Percentiles rank a stretch among this genome's conserved stretches.
Conservation (phyloP, 2,888 invertebrate species). For the Operophtera brumata region DNA sequence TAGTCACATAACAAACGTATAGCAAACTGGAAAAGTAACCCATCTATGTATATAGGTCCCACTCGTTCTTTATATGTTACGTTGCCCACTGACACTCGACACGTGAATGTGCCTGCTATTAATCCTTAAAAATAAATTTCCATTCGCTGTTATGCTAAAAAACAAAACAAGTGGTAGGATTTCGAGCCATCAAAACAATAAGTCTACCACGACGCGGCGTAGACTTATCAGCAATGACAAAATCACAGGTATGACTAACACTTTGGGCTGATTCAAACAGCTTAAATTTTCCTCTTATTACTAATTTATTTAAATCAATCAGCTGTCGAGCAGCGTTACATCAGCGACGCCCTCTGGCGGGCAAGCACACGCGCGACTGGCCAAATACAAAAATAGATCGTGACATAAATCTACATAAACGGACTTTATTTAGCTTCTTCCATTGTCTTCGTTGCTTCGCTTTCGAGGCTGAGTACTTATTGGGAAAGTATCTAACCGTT, state of each 20-base stretch:
- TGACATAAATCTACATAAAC: constrained; percentile 77
- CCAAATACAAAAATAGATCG: constrained; percentile 66
- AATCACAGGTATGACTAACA: constrained; percentile 24
- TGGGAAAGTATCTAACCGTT: background rate
- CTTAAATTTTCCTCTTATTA: constrained; percentile 42
- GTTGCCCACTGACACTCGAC: constrained; percentile 10
- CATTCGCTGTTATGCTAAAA: background rate
- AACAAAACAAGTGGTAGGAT: background rate
- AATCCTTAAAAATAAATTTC: constrained; percentile 12
- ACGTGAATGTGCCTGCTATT: constrained; percentile 21
- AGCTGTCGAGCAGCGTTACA: constrained; percentile 42
- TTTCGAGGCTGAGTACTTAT: constrained; percentile 23
- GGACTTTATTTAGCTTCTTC: constrained; percentile 59
- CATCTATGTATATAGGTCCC: too few relatives aligned
- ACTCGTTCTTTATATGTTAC: background rate
- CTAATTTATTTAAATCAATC: constrained; percentile 35
- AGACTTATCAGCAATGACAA: constrained; percentile 20
- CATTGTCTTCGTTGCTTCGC: constrained; percentile 49
- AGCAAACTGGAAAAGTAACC: too few relatives aligned
- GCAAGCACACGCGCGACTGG: constrained; percentile 64
- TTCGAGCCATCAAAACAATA: background rate
- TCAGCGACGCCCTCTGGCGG: constrained; percentile 50
- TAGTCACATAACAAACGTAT: too few relatives aligned
- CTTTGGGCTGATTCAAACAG: constrained; percentile 25
- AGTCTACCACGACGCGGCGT: background rate